phyloP scores from a whole-genome alignment of 2,113 vertebrate species.

The Cygnus atratus region DNA sequence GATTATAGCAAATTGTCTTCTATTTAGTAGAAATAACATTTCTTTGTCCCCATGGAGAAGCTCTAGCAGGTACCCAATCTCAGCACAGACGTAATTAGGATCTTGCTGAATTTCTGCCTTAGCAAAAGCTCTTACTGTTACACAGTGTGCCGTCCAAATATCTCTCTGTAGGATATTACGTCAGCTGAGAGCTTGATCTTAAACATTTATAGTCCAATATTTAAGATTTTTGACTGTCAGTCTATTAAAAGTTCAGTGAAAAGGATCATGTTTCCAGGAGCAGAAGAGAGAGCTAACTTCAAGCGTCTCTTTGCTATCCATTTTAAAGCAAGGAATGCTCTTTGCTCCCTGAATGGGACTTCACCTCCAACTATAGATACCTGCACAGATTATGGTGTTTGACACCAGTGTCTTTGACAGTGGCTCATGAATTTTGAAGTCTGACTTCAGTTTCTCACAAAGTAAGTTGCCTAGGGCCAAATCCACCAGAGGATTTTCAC shows the following conservation, averaged over 20 bases:
- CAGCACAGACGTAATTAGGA: not conserved
- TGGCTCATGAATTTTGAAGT: not conserved
- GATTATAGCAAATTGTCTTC: slow-evolving; percentile 37
- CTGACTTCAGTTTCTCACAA: not conserved
- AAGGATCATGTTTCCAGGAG: not conserved
- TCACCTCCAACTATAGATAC: not conserved
- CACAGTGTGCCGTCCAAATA: not conserved
- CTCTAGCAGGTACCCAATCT: not conserved
- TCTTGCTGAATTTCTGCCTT: not conserved
- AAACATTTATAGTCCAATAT: not conserved
- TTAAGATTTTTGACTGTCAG: not conserved
- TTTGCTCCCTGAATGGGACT: not conserved
- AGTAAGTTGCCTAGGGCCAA: not conserved
- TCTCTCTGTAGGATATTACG: not conserved
- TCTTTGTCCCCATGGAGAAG: not conserved
- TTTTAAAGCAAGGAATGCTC: not conserved
- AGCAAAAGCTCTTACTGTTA: not conserved
- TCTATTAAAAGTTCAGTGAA: not conserved
- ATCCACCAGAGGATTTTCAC: not conserved
- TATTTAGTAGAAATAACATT: not conserved
- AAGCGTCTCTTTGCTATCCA: not conserved
- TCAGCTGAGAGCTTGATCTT: slow-evolving; percentile 2
- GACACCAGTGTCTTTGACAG: not conserved
- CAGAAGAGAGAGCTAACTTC: not conserved
- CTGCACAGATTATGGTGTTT: not conserved